Percentiles rank a stretch among this genome's conserved stretches.
These are phyloP conservation scores for Vulpes lagopus DNA, from an alignment of 2,113 vertebrate genomes.

Conservation along the genomic window DNA sequence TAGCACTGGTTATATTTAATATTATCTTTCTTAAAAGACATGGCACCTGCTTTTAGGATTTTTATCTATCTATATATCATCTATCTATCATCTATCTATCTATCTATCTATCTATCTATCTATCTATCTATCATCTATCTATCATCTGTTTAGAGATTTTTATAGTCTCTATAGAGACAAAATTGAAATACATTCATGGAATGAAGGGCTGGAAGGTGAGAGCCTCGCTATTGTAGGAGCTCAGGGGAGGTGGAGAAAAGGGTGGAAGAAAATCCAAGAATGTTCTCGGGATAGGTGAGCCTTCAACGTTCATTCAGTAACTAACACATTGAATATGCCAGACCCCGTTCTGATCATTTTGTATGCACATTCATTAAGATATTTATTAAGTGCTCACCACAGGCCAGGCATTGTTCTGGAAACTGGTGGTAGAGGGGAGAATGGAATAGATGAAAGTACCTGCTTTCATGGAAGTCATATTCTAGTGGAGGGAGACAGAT, in stretches of 20 bases:
- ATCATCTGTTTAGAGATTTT: neutral
- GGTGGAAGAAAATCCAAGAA: neutral
- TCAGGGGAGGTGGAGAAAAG: neutral
- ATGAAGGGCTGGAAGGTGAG: neutral
- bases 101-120: too few species aligned
- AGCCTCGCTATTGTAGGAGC: neutral
- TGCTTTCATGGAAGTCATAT: neutral
- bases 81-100: neutral
- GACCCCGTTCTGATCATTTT: neutral
- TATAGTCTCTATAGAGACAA: neutral
- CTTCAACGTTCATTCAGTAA: neutral
- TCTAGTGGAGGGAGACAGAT: neutral
- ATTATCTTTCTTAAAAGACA: neutral
- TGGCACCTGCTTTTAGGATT: neutral
- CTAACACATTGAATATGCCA: fast-evolving
- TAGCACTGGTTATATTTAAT: neutral
- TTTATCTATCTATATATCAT: neutral
- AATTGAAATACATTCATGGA: neutral
- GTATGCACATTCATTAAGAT: neutral
- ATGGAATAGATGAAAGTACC: too few species aligned
- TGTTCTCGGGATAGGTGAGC: neutral
- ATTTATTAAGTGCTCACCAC: neutral
- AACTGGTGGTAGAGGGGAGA: neutral
- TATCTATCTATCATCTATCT: neutral
- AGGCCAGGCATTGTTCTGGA: neutral